A percentile compares a stretch with the other conserved stretches of the same genome.
Conservation (phyloP, 30 jellyfish, hydroid and myxozoan genomes). For the Cassiopea xamachana region DNA sequence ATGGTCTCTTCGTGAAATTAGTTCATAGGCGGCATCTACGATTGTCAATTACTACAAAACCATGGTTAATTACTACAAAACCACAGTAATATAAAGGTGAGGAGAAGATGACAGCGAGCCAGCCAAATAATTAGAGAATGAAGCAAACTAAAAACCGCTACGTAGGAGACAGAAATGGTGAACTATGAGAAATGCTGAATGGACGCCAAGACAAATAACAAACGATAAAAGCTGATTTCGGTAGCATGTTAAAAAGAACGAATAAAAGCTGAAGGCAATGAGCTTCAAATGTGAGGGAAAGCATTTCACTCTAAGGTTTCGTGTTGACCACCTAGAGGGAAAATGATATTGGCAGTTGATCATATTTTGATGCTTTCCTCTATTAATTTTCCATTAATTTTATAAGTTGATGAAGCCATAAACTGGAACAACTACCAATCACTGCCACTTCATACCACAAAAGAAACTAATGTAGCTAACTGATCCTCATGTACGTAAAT, state of each 20-base stretch:
- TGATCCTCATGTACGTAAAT: neutral
- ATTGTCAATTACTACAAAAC: constrained; percentile 1
- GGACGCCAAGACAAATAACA: neutral
- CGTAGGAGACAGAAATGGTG: neutral
- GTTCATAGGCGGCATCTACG: constrained; percentile 9
- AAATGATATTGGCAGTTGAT: too few relatives aligned
- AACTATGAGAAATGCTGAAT: neutral
- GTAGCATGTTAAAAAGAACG: too few relatives aligned
- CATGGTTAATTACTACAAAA: constrained; percentile 1
- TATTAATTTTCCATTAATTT: too few relatives aligned
- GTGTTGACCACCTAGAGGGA: too few relatives aligned
- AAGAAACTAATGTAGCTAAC: neutral
- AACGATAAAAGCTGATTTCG: neutral
- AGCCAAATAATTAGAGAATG: neutral
- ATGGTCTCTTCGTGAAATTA: neutral
- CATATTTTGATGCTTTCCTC: too few relatives aligned
- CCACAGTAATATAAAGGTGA: neutral
- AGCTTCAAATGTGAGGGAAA: too few relatives aligned
- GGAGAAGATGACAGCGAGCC: neutral
- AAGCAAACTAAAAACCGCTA: neutral
- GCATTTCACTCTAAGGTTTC: too few relatives aligned
- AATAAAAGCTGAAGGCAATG: too few relatives aligned
- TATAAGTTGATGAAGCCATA: too few relatives aligned
- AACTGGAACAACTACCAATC: too few relatives aligned
- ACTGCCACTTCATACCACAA: neutral